phyloP scores from a whole-genome alignment of 92 coral and sea anemone species.

The Isaurus tuberculatus region DNA sequence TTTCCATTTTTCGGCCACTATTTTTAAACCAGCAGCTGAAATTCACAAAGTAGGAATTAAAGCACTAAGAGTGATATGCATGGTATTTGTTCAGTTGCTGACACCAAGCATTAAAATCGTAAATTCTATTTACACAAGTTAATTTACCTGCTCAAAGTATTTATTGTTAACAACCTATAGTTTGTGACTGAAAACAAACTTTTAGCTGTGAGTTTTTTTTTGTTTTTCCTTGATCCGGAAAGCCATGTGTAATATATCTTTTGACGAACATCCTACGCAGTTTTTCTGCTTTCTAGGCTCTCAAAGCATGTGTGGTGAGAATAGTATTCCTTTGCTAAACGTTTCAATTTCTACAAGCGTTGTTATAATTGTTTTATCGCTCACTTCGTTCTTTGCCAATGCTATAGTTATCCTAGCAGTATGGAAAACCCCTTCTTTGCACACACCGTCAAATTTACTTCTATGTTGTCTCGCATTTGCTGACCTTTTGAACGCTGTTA shows the following conservation, averaged over 20 bases:
- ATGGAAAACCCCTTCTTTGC: not conserved
- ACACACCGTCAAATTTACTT: conserved; percentile 20
- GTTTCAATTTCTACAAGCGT: conserved; percentile 23
- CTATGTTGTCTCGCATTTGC: conserved; percentile 28
- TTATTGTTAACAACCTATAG: not conserved
- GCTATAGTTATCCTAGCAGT: conserved; percentile 12
- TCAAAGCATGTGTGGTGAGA: conserved; percentile 6
- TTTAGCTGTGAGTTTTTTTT: not conserved
- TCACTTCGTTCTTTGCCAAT: conserved; percentile 1
- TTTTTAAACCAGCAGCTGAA: not conserved
- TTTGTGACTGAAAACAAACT: not conserved
- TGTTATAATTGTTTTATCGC: not conserved
- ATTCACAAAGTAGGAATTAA: not conserved
- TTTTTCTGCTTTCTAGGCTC: conserved; percentile 9
- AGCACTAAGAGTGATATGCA: not conserved
- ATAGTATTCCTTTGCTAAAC: conserved; percentile 4
- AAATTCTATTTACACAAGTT: not conserved
- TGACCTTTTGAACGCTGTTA: conserved; percentile 14
- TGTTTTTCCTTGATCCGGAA: not conserved
- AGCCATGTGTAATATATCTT: conserved; percentile 13
- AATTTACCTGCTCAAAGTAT: not conserved
- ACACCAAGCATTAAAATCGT: not conserved
- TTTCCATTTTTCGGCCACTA: not conserved
- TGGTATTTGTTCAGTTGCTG: not conserved
- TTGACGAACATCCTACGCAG: not conserved